Evolutionary conservation across 2,113 vertebrate genomes (phyloP).

Genomic region (Semicossyphus pulcher): DNA sequence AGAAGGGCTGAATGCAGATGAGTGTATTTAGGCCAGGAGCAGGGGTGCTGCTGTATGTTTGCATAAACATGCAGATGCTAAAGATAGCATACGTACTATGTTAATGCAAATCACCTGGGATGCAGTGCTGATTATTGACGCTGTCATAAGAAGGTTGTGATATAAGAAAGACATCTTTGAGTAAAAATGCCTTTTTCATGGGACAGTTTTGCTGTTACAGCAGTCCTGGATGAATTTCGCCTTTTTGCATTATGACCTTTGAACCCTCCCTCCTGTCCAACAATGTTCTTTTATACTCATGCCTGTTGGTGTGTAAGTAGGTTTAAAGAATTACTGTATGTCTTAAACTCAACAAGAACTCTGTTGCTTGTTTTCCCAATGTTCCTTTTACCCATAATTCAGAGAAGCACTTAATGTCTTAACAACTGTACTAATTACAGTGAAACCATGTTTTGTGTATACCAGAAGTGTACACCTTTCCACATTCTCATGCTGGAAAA

Average conservation of each 20-base stretch:
- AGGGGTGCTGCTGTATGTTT: constrained; percentile 37
- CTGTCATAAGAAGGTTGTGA: constrained; percentile 30
- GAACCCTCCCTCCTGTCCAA: constrained; percentile 12
- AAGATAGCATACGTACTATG: constrained; percentile 40
- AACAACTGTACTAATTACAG: constrained; percentile 54
- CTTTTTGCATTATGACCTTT: constrained; percentile 44
- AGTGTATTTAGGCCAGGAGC: constrained; percentile 36
- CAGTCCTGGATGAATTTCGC: constrained; percentile 22
- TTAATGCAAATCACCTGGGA: constrained; percentile 39
- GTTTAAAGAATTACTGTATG: constrained; percentile 41
- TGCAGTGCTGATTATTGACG: constrained; percentile 44
- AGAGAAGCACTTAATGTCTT: constrained; percentile 54
- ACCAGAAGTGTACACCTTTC: constrained; percentile 58
- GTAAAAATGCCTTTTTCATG: constrained; percentile 52
- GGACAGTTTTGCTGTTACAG: constrained; percentile 28
- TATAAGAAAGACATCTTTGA: not conserved
- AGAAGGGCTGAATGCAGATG: constrained; percentile 32
- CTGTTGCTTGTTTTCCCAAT: constrained; percentile 33
- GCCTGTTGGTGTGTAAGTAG: constrained; percentile 51
- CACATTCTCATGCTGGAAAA: constrained; percentile 58
- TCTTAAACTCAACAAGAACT: constrained; percentile 33
- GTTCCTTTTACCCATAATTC: constrained; percentile 38
- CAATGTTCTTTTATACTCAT: constrained; percentile 47
- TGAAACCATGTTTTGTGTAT: constrained; percentile 55
- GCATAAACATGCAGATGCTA: constrained; percentile 44